phyloP scores from a whole-genome alignment of 2,113 vertebrate genomes.

The Dicerorhinus sumatrensis region DNA sequence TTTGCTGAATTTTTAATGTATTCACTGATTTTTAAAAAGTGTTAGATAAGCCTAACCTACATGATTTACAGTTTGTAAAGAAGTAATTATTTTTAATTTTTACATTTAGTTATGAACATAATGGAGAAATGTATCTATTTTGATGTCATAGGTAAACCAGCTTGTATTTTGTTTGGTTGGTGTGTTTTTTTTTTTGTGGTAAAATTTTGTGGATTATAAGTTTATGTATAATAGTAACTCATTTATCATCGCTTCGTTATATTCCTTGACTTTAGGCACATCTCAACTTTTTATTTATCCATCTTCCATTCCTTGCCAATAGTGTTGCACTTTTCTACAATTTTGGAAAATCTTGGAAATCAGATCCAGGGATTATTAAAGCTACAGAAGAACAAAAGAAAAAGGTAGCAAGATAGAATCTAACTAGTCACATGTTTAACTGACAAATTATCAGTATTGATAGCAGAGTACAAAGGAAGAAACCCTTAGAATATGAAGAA shows the following conservation, averaged over 20 bases:
- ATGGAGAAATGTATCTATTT: not conserved
- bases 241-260: conserved; percentile 56
- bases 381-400: conserved; percentile 99
- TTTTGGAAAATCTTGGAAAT: conserved; percentile 99
- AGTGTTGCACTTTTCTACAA: conserved; percentile 98
- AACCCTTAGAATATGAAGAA: not conserved
- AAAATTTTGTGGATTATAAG: not conserved
- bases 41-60: not conserved
- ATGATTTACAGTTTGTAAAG: conserved; percentile 36
- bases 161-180: not conserved
- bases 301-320: conserved; percentile 97
- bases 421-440: not conserved
- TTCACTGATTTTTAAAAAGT: conserved; percentile 33
- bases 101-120: conserved; percentile 38
- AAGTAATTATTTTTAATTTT: conserved; percentile 48
- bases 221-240: not conserved
- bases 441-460: not conserved
- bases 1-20: not conserved
- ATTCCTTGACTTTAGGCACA: conserved; percentile 95
- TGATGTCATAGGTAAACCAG: not conserved
- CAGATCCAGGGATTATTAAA: conserved; percentile 99
- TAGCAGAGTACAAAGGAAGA: not conserved
- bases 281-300: conserved; percentile 96
- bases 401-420: conserved; percentile 89
- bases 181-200: not conserved